phyloP scores from a whole-genome alignment of 2,797 vertebrate genomes.

The Crypturellus tataupa region DNA sequence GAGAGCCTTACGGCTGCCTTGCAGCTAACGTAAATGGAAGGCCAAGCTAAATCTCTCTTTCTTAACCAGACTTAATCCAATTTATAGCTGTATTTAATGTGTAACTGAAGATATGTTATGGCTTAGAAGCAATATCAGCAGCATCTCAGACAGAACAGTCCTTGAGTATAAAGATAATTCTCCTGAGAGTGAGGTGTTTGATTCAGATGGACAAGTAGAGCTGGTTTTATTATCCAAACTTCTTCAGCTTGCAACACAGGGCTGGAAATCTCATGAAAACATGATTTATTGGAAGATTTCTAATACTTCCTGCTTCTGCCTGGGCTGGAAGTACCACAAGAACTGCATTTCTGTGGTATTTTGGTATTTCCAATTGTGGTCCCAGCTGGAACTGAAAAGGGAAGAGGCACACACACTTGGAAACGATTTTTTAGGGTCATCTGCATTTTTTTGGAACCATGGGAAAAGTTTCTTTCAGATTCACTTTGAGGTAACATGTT shows the following conservation, averaged over 20 bases:
- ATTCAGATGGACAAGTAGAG: conserved; percentile 33
- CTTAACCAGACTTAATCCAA: conserved; percentile 24
- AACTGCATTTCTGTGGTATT: conserved; percentile 72
- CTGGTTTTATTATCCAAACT: conserved; percentile 18
- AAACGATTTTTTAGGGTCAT: conserved; percentile 35
- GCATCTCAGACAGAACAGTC: not conserved
- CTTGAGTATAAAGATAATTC: not conserved
- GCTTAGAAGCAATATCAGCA: conserved; percentile 28
- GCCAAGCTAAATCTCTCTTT: conserved; percentile 42
- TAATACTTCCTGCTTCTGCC: conserved; percentile 71
- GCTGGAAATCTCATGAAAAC: conserved; percentile 63
- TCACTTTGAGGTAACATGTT: not conserved
- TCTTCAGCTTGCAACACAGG: not conserved
- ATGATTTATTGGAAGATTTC: conserved; percentile 69
- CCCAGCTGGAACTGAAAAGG: conserved; percentile 35
- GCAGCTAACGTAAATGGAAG: conserved; percentile 10
- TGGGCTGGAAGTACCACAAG: conserved; percentile 63
- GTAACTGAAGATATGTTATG: conserved; percentile 34
- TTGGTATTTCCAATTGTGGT: conserved; percentile 66
- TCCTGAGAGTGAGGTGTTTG: not conserved
- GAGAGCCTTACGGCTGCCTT: not conserved
- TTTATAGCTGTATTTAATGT: conserved; percentile 6
- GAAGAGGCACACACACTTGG: conserved; percentile 47
- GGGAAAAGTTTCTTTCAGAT: conserved; percentile 39
- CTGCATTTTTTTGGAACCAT: conserved; percentile 8